phyloP scores from a whole-genome alignment of 2,113 vertebrate species.

The Alligator mississippiensis region DNA sequence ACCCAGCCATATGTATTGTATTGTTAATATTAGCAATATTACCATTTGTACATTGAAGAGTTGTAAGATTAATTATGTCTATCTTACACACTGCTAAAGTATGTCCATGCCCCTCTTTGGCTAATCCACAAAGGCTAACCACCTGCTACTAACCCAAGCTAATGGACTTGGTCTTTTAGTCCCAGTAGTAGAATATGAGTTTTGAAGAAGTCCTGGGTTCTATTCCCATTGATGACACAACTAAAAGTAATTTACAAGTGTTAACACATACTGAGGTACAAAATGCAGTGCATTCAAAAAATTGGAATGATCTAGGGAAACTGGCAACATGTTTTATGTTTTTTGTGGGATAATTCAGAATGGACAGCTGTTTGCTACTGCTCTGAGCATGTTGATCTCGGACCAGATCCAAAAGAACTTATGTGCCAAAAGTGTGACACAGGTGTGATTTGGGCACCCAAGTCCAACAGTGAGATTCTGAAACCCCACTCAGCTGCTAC shows the following conservation, averaged over 20 bases:
- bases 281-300: slow-evolving; percentile 10
- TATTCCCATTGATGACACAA: background rate
- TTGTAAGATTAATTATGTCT: background rate
- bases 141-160: background rate
- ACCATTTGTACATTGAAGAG: background rate
- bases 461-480: background rate
- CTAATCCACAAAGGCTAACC: background rate
- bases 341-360: background rate
- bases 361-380: background rate
- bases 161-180: background rate
- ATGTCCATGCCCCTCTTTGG: background rate
- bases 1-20: background rate
- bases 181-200: background rate
- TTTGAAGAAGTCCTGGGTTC: slow-evolving; percentile 6
- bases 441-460: background rate
- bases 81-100: background rate
- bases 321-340: background rate
- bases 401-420: background rate
- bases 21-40: background rate
- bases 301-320: slow-evolving; percentile 41
- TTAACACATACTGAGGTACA: background rate
- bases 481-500: background rate
- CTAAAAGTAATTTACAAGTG: slow-evolving; percentile 38
- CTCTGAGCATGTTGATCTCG: background rate
- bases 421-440: too few species aligned